Base-by-base conservation (phyloP, 2,888 invertebrate species). In the Panopea generosa region DNA sequence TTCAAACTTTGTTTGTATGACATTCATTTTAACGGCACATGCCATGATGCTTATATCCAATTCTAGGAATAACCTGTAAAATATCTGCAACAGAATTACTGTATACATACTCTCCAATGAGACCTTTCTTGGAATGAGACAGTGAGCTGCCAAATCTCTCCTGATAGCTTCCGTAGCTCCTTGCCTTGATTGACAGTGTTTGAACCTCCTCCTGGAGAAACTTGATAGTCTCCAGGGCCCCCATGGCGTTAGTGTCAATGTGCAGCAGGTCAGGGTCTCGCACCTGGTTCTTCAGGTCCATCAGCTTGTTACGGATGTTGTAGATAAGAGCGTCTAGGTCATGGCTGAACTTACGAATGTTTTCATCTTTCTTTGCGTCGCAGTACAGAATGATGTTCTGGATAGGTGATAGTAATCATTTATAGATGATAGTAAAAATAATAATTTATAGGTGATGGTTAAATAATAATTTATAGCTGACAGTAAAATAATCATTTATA, bases 281-380 rank as follows among this genome's bases (percentile, higher is more conserved):
- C 9, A 92, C 90, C 49, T 85, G 74, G 71, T 87, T 88, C 82
- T 90, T 92, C 40, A 92, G 84, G 45, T 91, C 89, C 75, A 88
- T 87, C 63, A 92, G 84, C 62, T 87, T 87, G 57, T 80, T 73
- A 16, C 88, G 84, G 55, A 92, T 92, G 65, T 88, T 84, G 69
- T 84, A 82, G 55, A 92, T 90, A 18, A 92, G 86, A 0, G 80
- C 79, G 69, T 92, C 91, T 29, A 92, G 85, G 70, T 92, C 90
- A 4, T 86, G 82, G 62, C 89, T 90, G 85, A 92, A 92, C 80
- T 91, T 91, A 27, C 91, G 84, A 40, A 92, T 92, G 72, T 92
- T 92, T 75, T 92, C 92, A 70, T 93, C 92, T 65, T 91, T 92
- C 83, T 92, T 92, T 27, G 92, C 92, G 77, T 93, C 92, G 77